Evolutionary conservation across 2,797 vertebrate genomes (phyloP), one percentile per base, ranked within the genome.

Genomic region (Myotis daubentonii): DNA sequence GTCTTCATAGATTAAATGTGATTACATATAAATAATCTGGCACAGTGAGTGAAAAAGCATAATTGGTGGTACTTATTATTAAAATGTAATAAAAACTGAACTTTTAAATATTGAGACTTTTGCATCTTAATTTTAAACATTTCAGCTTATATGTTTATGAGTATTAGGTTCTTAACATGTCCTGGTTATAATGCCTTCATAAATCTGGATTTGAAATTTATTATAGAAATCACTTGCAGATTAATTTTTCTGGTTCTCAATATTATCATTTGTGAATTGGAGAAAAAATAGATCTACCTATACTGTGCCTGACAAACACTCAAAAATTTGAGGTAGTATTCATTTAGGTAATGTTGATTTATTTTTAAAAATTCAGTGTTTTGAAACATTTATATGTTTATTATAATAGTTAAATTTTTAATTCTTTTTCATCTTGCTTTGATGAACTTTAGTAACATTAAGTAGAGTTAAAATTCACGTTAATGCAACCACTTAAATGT

Each of bases 371-470:
- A 68, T 16, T 87, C 3, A 33, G 3, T 28, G 0, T 76, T 68
- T 92, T 81, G 16, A 25, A 92, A 36, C 10, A 36, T 79, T 86
- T 93, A 9, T 68, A 38, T 70, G 16, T 71, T 87, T 30, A 82
- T 33, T 53, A 10, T 68, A 93, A 72, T 72, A 95, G 36, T 92
- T 80, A 47, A 87, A 55, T 33, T 70, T 92, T 78, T 60, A 72
- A 33, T n/a, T 89, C 7, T 66, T 90, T 93, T 78, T 85, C 53
- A 90, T 71, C 49, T 53, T 44, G 36, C 33, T 96, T 92, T 89
- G 49, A 78, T 87, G 91, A 92, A 53, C 16, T 90, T 90, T 93
- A 36, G 55, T 89, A 91, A 89, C 2, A 44, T 36, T 47, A 53
- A 44, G 2, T 70, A 75, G 10, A 23, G 5, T 90, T 92, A 65